Conservation (phyloP, 2,797 vertebrate genomes). For the Limosa lapponica region DNA sequence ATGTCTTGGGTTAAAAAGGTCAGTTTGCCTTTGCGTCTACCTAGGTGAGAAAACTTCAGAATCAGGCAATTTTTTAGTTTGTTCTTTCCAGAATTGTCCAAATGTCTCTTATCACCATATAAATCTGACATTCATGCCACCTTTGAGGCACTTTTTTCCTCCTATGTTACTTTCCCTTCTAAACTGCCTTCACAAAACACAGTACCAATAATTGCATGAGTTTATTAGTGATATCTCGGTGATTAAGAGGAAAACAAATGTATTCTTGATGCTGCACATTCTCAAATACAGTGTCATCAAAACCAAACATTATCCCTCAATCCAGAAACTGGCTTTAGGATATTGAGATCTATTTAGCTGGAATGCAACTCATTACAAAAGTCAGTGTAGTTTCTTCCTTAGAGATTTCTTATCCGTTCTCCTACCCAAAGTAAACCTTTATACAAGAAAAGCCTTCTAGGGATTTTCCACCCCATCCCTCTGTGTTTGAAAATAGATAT, state of each 20-base stretch:
- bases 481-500: background rate
- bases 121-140: background rate
- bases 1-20: background rate
- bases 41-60: background rate
- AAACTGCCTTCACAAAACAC: background rate
- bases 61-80: background rate
- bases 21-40: background rate
- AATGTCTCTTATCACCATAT: background rate
- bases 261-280: background rate
- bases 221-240: background rate
- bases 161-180: background rate
- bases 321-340: background rate
- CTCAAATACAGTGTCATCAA: background rate
- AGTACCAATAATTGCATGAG: background rate
- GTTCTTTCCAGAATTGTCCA: background rate
- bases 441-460: background rate
- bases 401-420: background rate
- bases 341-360: background rate
- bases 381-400: background rate
- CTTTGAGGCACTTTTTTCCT: background rate
- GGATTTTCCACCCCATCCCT: background rate
- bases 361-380: background rate
- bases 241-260: background rate
- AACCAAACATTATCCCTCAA: background rate
- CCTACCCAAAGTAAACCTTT: background rate